Conservation (phyloP, 2,797 vertebrate species). For the Coendou prehensilis region DNA sequence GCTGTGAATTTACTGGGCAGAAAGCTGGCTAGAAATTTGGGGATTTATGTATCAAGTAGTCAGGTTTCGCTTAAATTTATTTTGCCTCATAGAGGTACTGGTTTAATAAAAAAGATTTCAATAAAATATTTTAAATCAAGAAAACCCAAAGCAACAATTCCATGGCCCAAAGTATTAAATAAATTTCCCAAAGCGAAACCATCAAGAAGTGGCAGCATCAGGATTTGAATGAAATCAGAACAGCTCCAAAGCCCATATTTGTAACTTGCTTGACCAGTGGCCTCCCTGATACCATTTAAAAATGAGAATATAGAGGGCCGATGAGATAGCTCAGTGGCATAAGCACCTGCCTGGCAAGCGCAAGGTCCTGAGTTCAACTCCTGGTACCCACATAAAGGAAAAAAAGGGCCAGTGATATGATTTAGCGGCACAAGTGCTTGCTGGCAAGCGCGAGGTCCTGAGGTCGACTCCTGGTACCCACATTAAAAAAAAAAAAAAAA, state of each 20-base stretch:
- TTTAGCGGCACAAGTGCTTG: no score
- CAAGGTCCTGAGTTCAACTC: no score
- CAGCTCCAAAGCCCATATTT: not conserved
- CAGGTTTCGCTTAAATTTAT: not conserved
- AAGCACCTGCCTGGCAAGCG: no score
- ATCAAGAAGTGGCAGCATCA: not conserved
- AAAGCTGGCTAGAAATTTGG: not conserved
- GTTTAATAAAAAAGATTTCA: not conserved
- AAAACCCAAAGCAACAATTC: not conserved
- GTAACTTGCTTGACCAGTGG: not conserved
- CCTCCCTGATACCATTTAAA: conserved; percentile 36
- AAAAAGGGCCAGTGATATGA: no score
- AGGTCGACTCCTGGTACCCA: no score
- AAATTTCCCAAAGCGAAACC: not conserved
- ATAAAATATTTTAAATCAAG: conserved; percentile 50
- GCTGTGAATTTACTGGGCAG: not conserved
- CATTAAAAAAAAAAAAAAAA: no score
- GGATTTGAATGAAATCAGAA: not conserved
- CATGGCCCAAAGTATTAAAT: conserved; percentile 15
- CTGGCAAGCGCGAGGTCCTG: no score
- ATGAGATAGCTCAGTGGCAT: no score
- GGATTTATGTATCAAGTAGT: not conserved
- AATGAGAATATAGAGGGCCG: not conserved
- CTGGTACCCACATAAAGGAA: no score
- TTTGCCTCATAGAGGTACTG: not conserved